A percentile compares a stretch with the other conserved stretches of the same genome.
phyloP scores from a whole-genome alignment of 2,888 invertebrate species.

The Cyclophora punctaria region DNA sequence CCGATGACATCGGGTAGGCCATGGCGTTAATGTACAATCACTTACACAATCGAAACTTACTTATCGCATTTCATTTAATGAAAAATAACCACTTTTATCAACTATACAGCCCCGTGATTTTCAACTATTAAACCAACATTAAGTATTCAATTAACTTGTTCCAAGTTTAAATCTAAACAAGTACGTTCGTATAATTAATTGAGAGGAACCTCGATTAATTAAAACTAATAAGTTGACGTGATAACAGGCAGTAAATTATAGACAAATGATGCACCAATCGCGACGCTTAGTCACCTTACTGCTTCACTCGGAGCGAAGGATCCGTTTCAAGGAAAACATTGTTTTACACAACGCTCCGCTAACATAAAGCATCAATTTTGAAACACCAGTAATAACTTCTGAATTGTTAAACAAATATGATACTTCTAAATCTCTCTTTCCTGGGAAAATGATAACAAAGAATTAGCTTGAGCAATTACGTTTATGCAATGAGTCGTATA shows the following conservation, averaged over 20 bases:
- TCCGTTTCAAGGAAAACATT: constrained; percentile 27
- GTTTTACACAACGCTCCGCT: too few relatives aligned
- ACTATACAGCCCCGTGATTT: too few relatives aligned
- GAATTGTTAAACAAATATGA: too few relatives aligned
- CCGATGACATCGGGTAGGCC: constrained; percentile 36
- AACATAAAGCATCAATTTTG: too few relatives aligned
- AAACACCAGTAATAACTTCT: too few relatives aligned
- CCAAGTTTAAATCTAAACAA: neutral
- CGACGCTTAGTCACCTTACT: constrained; percentile 9
- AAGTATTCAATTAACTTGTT: neutral
- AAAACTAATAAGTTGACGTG: constrained; percentile 23
- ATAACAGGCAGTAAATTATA: constrained; percentile 26
- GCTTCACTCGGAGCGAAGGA: too few relatives aligned
- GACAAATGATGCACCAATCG: constrained; percentile 23
- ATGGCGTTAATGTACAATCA: constrained; percentile 34
- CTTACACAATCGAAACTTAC: constrained; percentile 8
- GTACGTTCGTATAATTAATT: constrained; percentile 4
- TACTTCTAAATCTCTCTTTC: too few relatives aligned
- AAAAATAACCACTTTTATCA: too few relatives aligned
- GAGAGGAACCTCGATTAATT: constrained; percentile 19
- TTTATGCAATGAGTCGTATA: constrained; percentile 26
- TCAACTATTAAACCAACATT: neutral
- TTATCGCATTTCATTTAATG: too few relatives aligned
- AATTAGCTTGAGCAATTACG: too few relatives aligned
- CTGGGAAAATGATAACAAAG: too few relatives aligned